A percentile compares a stretch with the other conserved stretches of the same genome.
Conservation (phyloP, 2,797 vertebrate species). For the Geotrypetes seraphini region DNA sequence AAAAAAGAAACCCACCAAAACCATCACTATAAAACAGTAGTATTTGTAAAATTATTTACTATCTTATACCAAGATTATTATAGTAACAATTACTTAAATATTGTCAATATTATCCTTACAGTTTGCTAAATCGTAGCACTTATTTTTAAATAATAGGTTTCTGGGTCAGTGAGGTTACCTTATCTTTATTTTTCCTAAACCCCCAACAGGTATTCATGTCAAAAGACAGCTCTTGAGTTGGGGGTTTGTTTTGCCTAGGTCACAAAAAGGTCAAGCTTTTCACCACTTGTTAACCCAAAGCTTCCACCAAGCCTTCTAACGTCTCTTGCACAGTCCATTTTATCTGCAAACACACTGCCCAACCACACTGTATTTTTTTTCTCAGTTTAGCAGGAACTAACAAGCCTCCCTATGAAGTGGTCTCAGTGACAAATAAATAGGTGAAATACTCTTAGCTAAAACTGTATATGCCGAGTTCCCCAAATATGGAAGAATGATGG, state of each 20-base stretch:
- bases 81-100: slow-evolving; percentile 7
- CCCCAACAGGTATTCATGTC: slow-evolving; percentile 83
- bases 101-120: slow-evolving; percentile 9
- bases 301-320: slow-evolving; percentile 43
- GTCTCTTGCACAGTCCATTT: slow-evolving; percentile 28
- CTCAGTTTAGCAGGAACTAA: slow-evolving; percentile 40
- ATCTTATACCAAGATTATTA: slow-evolving; percentile 17
- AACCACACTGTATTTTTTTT: slow-evolving; percentile 35
- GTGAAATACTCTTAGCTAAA: slow-evolving; percentile 37
- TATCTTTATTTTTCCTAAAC: slow-evolving; percentile 25
- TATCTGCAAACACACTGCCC: slow-evolving; percentile 41
- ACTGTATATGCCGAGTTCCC: slow-evolving; percentile 34
- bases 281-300: slow-evolving; percentile 73
- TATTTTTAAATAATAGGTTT: slow-evolving; percentile 7
- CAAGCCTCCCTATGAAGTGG: slow-evolving; percentile 45
- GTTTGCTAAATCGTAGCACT: slow-evolving; percentile 11
- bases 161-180: slow-evolving; percentile 52
- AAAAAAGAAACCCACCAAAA: slow-evolving; percentile 1
- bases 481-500: slow-evolving; percentile 48
- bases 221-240: slow-evolving; percentile 57
- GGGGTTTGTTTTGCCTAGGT: slow-evolving; percentile 77
- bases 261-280: slow-evolving; percentile 78
- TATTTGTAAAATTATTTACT: slow-evolving; percentile 27
- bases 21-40: slow-evolving; percentile 21
- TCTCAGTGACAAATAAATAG: slow-evolving; percentile 47